Conservation (phyloP, 2,797 vertebrate genomes). For the Neomorphus geoffroyi region DNA sequence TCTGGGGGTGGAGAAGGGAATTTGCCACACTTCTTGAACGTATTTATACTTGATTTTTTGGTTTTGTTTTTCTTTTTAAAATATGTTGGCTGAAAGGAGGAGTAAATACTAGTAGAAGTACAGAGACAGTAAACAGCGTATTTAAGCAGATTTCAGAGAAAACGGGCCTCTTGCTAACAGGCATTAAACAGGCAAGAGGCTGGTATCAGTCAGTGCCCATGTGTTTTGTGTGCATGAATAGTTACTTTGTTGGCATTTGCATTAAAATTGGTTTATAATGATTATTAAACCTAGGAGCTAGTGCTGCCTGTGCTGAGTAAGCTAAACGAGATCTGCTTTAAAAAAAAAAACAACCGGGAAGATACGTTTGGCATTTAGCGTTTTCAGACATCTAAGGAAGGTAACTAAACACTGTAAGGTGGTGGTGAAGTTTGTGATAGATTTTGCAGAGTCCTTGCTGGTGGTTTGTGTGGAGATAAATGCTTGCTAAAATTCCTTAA, state of each 20-base stretch:
- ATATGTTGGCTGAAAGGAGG: slow-evolving; percentile 41
- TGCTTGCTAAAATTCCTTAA: not conserved
- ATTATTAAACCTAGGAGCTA: slow-evolving; percentile 10
- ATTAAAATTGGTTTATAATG: slow-evolving; percentile 13
- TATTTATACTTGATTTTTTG: slow-evolving; percentile 38
- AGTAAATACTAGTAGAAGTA: slow-evolving; percentile 27
- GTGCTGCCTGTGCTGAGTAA: not conserved
- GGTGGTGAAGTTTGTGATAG: slow-evolving; percentile 36
- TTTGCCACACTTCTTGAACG: slow-evolving; percentile 52
- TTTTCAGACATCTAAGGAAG: slow-evolving; percentile 6
- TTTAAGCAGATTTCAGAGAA: slow-evolving; percentile 40
- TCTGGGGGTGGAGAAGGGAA: slow-evolving; percentile 62
- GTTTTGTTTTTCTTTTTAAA: not conserved
- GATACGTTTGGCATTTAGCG: not conserved
- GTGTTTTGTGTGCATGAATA: not conserved
- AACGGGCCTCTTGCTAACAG: slow-evolving; percentile 1
- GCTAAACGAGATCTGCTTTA: not conserved
- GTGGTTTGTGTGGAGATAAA: not conserved
- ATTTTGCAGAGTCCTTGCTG: not conserved
- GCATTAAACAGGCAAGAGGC: not conserved
- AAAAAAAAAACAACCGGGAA: not conserved
- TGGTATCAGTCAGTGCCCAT: not conserved
- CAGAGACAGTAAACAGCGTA: not conserved
- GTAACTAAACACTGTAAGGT: not conserved
- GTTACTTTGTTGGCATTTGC: slow-evolving; percentile 13